Evolutionary conservation across 2,113 vertebrate species (phyloP), one percentile per base, ranked within the genome.

Genomic region (Embiotoca jacksoni): DNA sequence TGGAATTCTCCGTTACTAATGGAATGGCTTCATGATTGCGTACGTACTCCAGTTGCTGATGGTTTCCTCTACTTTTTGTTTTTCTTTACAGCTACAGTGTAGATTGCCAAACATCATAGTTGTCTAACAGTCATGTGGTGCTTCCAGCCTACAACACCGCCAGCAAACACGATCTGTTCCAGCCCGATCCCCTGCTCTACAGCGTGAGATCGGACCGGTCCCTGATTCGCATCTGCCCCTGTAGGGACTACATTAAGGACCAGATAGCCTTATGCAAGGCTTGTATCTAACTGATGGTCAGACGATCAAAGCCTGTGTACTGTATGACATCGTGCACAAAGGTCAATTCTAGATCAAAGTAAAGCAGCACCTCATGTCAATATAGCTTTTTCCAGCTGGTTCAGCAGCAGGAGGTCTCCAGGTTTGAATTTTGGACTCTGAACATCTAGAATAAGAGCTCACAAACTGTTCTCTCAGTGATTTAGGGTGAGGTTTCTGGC

Each of bases 231-330:
- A 70, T 97, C 93, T 98, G 95, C 84, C 96, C 96, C 33, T 97
- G 96, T 86, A 94, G 97, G 89, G 96, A 98, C 95, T 97, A 97
- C 67, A 96, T 96, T 87, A 98, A 96, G 84, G 96, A 96, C 82
- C 97, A 98, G 91, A 96, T 97, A 74, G 96, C 96, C 0, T 94
- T 97, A 75, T 96, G 96, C 81, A 94, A 94, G 80, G 93, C 94
- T 81, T 97, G 97, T 86, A 89, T 97, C 16, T 85, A 46, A 66
- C 36, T 30, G 23, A 2, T 71, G 63, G 30, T 57, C n/a, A 4
- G 30, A 55, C 11, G 68, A 35, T 11, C 33, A 47, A 44, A 4
- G 3, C 0, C 11, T 47, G 15, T 13, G 5, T 3, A 6, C 7
- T 52, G 7, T 23, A 23, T 6, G 5, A 14, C 6, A 7, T 7